A percentile compares a stretch with the other conserved stretches of the same genome.
These are phyloP conservation scores for Fragum fragum DNA, from an alignment of 2,888 invertebrate genomes.

Conservation along the genomic window DNA sequence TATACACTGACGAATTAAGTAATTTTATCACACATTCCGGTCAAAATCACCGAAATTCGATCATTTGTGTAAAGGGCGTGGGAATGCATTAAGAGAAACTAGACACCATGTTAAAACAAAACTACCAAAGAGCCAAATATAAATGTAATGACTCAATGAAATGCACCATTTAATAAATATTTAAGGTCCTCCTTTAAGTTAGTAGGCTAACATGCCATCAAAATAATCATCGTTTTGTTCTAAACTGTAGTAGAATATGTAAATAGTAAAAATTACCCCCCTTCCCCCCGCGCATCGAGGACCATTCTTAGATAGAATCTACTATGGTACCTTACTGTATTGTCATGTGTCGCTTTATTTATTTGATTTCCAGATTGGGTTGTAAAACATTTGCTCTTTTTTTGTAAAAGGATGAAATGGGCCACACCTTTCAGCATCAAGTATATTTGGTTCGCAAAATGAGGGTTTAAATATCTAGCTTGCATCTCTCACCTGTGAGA, in stretches of 20 bases:
- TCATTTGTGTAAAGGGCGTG: not conserved
- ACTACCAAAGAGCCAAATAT: not conserved
- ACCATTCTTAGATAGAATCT: too few relatives aligned
- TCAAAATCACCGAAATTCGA: slow-evolving; percentile 2
- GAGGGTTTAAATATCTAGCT: not conserved
- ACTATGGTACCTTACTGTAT: too few relatives aligned
- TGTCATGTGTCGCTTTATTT: too few relatives aligned
- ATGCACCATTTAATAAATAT: not conserved
- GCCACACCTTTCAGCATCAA: not conserved
- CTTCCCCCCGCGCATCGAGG: too few relatives aligned
- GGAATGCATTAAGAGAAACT: slow-evolving; percentile 1
- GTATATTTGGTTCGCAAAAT: not conserved
- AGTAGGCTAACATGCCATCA: not conserved
- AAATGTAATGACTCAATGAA: slow-evolving; percentile 7
- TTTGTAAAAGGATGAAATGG: not conserved
- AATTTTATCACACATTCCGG: too few relatives aligned
- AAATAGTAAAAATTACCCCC: too few relatives aligned
- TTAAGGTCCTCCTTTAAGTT: not conserved
- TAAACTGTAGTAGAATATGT: slow-evolving; percentile 7
- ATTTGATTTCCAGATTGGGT: too few relatives aligned
- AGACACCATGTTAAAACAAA: slow-evolving; percentile 15
- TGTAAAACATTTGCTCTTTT: too few relatives aligned
- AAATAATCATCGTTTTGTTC: not conserved
- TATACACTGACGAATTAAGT: too few relatives aligned
- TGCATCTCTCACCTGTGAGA: too few relatives aligned